Evolutionary conservation across 1,140 invertebrate genomes (phyloP), one percentile per base, ranked within the genome.

Genomic region (Tetraneura akinire): DNA sequence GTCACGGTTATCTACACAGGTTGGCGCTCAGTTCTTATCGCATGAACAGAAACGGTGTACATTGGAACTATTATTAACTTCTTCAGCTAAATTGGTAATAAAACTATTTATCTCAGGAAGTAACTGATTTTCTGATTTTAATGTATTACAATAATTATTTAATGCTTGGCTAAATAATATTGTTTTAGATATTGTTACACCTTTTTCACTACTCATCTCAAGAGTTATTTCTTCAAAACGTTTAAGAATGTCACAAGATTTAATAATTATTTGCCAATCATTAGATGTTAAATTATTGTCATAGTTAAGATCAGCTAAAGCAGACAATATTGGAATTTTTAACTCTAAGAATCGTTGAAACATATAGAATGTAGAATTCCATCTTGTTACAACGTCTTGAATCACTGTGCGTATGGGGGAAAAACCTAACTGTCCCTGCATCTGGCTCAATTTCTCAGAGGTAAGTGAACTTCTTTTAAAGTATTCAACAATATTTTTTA

Each of bases 401-500:
- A 66, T 66, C 4, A 66, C 1, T 66, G 29, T 18, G 37, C 37
- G 18, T 10, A 37, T 18, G 37, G 62, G 62, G n/a, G 62, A 42
- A 16, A 37, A 42, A 1, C 32, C 29, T 37, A 66, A 66, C 18
- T 66, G 62, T 66, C 37, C 62, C 74, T 81, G 80, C 23, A 80
- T 80, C 55, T 64, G 37, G 42, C 78, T 81, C 16, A 84, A 73
- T 82, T 83, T 82, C n/a, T 53, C 29, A 16, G 55, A 37, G 10
- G 81, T 64, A 5, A 80, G 49, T 74, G 80, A 80, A 81, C 80
- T 83, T 29, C 82, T 80, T 64, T 84, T 84, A 45, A 84, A 82
- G 81, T 82, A 81, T n/a, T 82, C 82, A 16, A 83, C 82, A 55
- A 83, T 81, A 26, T n/a, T 55, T 81, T 84, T 83, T 10, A 82